These are phyloP conservation scores for Sceliomorpha sp. DNA, from an alignment of 2,888 invertebrate species.

Conservation along the genomic window DNA sequence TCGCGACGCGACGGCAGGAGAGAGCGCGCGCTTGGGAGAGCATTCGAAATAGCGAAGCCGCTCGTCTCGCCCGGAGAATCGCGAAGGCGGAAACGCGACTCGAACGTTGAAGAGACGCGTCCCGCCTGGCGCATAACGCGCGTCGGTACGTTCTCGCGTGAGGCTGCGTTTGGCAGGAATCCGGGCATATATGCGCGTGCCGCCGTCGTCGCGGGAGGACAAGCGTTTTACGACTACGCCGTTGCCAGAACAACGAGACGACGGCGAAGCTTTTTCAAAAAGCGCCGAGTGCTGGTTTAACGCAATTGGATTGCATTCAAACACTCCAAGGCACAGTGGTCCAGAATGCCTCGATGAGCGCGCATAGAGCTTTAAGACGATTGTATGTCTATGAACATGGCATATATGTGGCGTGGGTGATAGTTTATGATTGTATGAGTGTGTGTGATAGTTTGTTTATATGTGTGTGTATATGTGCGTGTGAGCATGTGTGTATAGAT, in stretches of 20 bases:
- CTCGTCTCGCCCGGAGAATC: conserved; percentile 22
- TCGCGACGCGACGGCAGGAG: conserved; percentile 18
- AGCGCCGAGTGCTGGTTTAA: conserved; percentile 15
- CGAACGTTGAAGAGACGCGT: conserved; percentile 22
- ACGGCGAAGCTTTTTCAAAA: conserved; percentile 12
- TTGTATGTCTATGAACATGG: too few relatives aligned
- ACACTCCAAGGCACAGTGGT: too few relatives aligned
- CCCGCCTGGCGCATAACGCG: conserved; percentile 14
- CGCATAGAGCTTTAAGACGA: too few relatives aligned
- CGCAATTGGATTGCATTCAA: conserved; percentile 7
- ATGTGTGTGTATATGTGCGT: too few relatives aligned
- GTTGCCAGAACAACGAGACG: conserved; percentile 4
- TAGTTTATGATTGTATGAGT: too few relatives aligned
- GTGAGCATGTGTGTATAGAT: too few relatives aligned
- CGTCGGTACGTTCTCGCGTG: conserved; percentile 4
- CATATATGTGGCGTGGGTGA: too few relatives aligned
- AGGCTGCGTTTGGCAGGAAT: conserved; percentile 19
- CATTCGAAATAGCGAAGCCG: conserved; percentile 21
- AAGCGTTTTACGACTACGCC: conserved; percentile 23
- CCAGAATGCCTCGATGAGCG: too few relatives aligned
- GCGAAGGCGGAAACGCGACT: conserved; percentile 25
- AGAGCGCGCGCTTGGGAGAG: conserved; percentile 26
- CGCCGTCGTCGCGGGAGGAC: conserved; percentile 16
- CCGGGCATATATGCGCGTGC: neutral
- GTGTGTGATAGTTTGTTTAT: too few relatives aligned